phyloP scores from a whole-genome alignment of 2,113 vertebrate species.

The Entomyzon cyanotis region DNA sequence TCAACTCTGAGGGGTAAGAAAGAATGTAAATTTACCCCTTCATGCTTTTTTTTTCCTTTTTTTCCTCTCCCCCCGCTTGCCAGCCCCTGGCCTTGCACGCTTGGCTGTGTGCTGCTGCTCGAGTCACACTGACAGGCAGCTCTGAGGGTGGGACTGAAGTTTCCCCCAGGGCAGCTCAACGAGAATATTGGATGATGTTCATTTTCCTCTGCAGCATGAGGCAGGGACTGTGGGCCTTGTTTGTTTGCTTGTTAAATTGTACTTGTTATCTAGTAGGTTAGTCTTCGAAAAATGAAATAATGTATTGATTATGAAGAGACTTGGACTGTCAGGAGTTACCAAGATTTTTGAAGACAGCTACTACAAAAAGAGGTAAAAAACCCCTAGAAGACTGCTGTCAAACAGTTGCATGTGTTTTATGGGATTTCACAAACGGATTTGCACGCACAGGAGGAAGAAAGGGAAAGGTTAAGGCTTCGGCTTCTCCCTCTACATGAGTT shows the following conservation, averaged over 20 bases:
- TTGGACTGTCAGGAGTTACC: background rate
- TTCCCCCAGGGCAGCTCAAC: background rate
- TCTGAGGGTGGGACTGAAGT: background rate
- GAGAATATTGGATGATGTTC: background rate
- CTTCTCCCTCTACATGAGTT: rapidly evolving
- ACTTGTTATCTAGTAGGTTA: background rate
- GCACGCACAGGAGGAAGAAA: rapidly evolving
- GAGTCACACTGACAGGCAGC: background rate
- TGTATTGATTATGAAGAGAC: background rate
- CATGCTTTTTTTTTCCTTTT: rapidly evolving
- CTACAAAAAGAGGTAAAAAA: background rate
- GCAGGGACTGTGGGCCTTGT: background rate
- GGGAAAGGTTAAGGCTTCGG: background rate
- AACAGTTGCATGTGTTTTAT: background rate
- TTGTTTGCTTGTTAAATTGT: background rate
- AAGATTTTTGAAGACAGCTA: background rate
- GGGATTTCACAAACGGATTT: background rate
- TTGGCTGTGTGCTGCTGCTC: background rate
- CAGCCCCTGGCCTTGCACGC: background rate
- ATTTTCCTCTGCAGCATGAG: background rate
- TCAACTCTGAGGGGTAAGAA: background rate
- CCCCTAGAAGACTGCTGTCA: rapidly evolving
- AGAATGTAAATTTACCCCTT: background rate
- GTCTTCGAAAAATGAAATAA: background rate
- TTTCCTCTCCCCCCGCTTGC: background rate